A percentile compares a stretch with the other conserved stretches of the same genome.
Conservation (phyloP, 2,888 invertebrate genomes). For the Zootermopsis nevadensis region DNA sequence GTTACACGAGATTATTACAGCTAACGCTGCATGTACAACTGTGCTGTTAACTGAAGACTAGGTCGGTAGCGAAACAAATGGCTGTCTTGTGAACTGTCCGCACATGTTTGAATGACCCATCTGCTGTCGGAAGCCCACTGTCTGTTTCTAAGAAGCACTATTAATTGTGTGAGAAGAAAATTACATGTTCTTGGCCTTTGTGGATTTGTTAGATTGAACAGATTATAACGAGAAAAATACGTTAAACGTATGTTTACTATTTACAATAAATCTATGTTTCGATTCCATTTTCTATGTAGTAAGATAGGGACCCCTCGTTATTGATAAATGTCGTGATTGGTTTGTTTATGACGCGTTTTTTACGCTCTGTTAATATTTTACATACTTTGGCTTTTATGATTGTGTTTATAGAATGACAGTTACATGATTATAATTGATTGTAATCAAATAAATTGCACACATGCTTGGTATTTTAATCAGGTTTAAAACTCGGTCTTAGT, state of each 20-base stretch:
- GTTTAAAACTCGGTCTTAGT: not conserved
- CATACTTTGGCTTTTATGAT: conserved; percentile 5
- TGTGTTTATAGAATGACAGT: conserved; percentile 13
- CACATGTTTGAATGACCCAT: too few species aligned
- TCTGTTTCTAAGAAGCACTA: not conserved
- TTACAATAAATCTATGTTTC: not conserved
- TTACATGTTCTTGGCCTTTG: not conserved
- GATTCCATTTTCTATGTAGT: not conserved
- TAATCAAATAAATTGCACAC: conserved; percentile 17
- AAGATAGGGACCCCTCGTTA: not conserved
- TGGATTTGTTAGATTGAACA: not conserved
- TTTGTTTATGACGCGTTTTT: not conserved
- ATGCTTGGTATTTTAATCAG: conserved; percentile 1
- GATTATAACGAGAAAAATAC: conserved; percentile 13
- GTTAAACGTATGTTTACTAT: conserved; percentile 23
- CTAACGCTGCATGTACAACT: too few species aligned
- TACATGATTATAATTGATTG: conserved; percentile 12
- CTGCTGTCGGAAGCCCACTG: too few species aligned
- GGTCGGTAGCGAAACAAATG: too few species aligned
- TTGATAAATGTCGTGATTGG: not conserved
- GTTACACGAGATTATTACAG: too few species aligned
- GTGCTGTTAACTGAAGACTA: too few species aligned
- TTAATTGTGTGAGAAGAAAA: conserved; percentile 28
- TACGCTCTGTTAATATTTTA: conserved; percentile 3
- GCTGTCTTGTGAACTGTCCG: too few species aligned